Percentiles rank a stretch among this genome's conserved stretches.
These are phyloP conservation scores for Salvator merianae DNA, from an alignment of 2,113 vertebrate genomes.

Conservation along the genomic window DNA sequence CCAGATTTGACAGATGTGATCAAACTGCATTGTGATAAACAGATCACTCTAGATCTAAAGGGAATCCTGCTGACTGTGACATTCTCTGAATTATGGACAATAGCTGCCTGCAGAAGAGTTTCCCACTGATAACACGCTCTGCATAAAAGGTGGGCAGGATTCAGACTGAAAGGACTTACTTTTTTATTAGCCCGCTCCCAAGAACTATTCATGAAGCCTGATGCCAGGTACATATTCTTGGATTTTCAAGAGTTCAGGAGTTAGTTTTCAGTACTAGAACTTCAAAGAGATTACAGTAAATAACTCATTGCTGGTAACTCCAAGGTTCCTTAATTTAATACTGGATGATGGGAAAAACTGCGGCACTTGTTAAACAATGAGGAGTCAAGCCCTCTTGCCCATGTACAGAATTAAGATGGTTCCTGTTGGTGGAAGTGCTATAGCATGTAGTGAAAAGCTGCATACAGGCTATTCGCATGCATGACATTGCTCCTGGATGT, in stretches of 20 bases:
- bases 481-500: too few species aligned
- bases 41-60: not conserved
- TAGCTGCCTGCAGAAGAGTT: not conserved
- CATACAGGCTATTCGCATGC: too few species aligned
- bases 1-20: not conserved
- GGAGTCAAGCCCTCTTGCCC: too few species aligned
- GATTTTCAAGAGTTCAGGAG: not conserved
- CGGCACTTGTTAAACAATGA: too few species aligned
- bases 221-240: not conserved
- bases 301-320: not conserved
- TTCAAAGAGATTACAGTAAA: not conserved
- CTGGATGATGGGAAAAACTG: too few species aligned
- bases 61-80: not conserved
- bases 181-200: not conserved
- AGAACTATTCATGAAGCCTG: not conserved
- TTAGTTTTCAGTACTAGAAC: not conserved
- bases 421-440: too few species aligned
- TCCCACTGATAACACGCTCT: not conserved
- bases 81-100: not conserved
- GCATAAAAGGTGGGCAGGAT: not conserved
- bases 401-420: too few species aligned
- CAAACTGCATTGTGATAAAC: not conserved
- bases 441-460: too few species aligned
- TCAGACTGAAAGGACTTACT: not conserved
- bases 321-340: too few species aligned